phyloP scores from a whole-genome alignment of 2,888 invertebrate species.

The Caradrina kadenii region DNA sequence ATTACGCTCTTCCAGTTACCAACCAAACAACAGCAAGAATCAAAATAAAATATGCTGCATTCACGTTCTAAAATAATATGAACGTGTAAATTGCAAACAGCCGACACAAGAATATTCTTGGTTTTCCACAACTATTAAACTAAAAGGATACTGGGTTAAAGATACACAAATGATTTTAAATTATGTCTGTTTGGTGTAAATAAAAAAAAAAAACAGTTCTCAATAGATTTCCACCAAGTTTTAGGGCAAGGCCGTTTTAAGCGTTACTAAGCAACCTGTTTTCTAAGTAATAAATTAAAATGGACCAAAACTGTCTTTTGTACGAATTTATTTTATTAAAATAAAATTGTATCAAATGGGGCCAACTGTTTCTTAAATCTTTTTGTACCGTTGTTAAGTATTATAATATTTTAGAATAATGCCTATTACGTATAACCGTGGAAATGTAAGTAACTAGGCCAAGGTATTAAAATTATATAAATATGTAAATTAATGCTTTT shows the following conservation, averaged over 20 bases:
- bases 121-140: too few species aligned
- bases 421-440: constrained; percentile 86
- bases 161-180: too few species aligned
- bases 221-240: background rate
- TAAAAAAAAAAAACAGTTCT: background rate
- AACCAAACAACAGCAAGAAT: constrained; percentile 28
- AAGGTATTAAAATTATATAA: constrained; percentile 37
- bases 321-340: constrained; percentile 83
- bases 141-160: too few species aligned
- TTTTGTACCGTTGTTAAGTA: constrained; percentile 67
- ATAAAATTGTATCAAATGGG: constrained; percentile 74
- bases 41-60: constrained; percentile 33
- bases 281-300: constrained; percentile 69
- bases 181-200: too few species aligned
- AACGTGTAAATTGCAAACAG: background rate
- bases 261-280: constrained; percentile 78
- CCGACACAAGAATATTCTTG: too few species aligned
- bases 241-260: constrained; percentile 31
- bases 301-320: constrained; percentile 85
- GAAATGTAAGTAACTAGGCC: constrained; percentile 82
- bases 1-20: constrained; percentile 15
- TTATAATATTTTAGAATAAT: constrained; percentile 75
- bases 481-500: constrained; percentile 49
- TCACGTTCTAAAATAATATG: constrained; percentile 23
- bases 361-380: constrained; percentile 73